Conservation (phyloP, 2,888 invertebrate species). For the Bembecia ichneumoniformis region DNA sequence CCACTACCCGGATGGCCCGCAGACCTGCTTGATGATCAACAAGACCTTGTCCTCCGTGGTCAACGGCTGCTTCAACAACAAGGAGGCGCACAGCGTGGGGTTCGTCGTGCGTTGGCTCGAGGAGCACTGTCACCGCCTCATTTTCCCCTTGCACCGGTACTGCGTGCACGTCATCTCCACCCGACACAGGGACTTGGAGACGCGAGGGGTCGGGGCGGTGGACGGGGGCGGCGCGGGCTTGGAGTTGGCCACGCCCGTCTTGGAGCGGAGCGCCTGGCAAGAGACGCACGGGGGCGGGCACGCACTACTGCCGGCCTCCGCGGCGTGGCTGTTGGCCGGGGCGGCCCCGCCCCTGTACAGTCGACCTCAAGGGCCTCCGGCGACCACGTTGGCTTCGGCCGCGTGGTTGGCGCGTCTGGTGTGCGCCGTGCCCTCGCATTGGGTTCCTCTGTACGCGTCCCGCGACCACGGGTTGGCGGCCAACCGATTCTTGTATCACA, state of each 20-base stretch:
- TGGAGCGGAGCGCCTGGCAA: conserved; percentile 48
- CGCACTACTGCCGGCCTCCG: conserved; percentile 74
- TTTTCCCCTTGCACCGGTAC: conserved; percentile 81
- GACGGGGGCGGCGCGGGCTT: conserved; percentile 58
- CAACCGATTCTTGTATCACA: conserved; percentile 91
- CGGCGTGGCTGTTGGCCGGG: conserved; percentile 80
- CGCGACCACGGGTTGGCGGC: conserved; percentile 89
- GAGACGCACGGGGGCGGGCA: conserved; percentile 32
- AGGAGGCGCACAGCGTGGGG: conserved; percentile 79
- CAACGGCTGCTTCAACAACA: conserved; percentile 86
- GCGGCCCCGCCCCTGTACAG: conserved; percentile 74
- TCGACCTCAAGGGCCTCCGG: conserved; percentile 38
- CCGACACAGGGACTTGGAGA: conserved; percentile 69
- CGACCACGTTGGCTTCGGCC: conserved; percentile 59
- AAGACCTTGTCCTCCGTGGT: conserved; percentile 81
- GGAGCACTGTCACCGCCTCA: conserved; percentile 82
- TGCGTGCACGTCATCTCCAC: conserved; percentile 67
- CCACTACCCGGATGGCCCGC: conserved; percentile 79
- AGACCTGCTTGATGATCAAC: conserved; percentile 76
- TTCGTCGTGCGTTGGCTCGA: conserved; percentile 88
- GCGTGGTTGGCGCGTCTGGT: conserved; percentile 76
- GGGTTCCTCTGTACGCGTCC: conserved; percentile 88
- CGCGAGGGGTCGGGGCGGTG: conserved; percentile 25
- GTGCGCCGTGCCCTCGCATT: conserved; percentile 82
- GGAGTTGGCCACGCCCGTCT: conserved; percentile 83